Evolutionary conservation across 2,888 invertebrate genomes (phyloP), one percentile per base, ranked within the genome.

Genomic region (Marasmarcha lunaedactyla): DNA sequence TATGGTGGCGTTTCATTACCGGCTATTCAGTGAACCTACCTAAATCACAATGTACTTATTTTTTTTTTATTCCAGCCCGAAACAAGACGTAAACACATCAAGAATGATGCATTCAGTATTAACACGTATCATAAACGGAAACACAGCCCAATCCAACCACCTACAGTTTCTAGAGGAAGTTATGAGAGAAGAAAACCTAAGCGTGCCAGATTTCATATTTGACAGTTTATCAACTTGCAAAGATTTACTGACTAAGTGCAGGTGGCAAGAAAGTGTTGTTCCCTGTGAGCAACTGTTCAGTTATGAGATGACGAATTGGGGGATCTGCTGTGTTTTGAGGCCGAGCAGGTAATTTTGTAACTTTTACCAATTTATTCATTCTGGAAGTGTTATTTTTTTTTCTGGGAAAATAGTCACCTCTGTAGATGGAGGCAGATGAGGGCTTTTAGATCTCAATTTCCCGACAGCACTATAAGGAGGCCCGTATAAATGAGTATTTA

Each of bases 291-390:
- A 46, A 3, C 43, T 81, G 13, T 78, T 79, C 39, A 40, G 49
- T 2, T 64, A 59, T 37, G 52, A 64, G 25, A 15, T 70, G 1
- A 76, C 68, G 1, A 46, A 49, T 3, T 63, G 57, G 52, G 78
- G 78, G 0, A 45, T 62, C 1, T 79, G 79, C 46, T 81, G 81
- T 43, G 55, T 71, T 0, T 58, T 67, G 54, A 44, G 51, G 4
- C 57, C 69, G 5, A 14, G 49, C 1, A 58, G 51, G 76, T 73
- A 46, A 56, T 60, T 56, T 2, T 2, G 12, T 20, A 20, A 12
- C 25, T 6, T 15, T 14, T 27, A 14, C 7, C 35, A 15, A 25
- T 37, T 20, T 20, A 36, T 14, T n/a, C 38, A 35, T 5, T 15
- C n/a, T 20, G 7, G 13, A n/a, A n/a, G n/a, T n/a, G n/a, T n/a